Conservation (phyloP, 2,797 vertebrate genomes). For the Phalloptychus januarius region DNA sequence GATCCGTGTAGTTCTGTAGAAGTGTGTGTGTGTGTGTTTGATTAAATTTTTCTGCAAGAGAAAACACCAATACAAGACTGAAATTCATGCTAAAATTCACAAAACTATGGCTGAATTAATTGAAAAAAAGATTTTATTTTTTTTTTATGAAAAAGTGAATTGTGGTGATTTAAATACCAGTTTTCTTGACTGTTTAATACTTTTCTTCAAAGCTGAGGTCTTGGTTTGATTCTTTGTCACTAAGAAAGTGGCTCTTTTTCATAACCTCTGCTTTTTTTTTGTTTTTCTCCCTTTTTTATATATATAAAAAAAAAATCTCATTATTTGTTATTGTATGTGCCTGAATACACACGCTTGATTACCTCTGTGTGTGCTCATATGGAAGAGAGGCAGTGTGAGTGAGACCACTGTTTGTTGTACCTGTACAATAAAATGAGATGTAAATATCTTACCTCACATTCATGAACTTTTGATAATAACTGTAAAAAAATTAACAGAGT, state of each 20-base stretch:
- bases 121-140: conserved; percentile 14
- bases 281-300: conserved; percentile 6
- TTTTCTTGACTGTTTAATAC: conserved; percentile 62
- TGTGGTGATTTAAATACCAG: conserved; percentile 37
- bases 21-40: conserved; percentile 51
- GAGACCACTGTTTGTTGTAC: conserved; percentile 73
- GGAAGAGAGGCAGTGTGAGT: conserved; percentile 61
- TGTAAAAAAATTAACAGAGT: conserved; percentile 67
- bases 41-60: conserved; percentile 58
- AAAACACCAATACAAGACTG: conserved; percentile 52
- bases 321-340: conserved; percentile 79
- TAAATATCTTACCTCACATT: conserved; percentile 79
- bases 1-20: conserved; percentile 69
- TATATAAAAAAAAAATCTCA: conserved; percentile 55
- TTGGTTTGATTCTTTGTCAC: conserved; percentile 48
- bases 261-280: conserved; percentile 43
- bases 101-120: conserved; percentile 45
- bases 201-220: conserved; percentile 56
- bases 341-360: conserved; percentile 84
- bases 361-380: conserved; percentile 78
- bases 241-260: conserved; percentile 46
- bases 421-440: conserved; percentile 75
- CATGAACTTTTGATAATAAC: conserved; percentile 81
- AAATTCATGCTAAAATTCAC: conserved; percentile 40
- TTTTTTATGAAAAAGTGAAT: conserved; percentile 41